Base-by-base conservation (phyloP, 2,113 vertebrate genomes). In the Halichoerus grypus region DNA sequence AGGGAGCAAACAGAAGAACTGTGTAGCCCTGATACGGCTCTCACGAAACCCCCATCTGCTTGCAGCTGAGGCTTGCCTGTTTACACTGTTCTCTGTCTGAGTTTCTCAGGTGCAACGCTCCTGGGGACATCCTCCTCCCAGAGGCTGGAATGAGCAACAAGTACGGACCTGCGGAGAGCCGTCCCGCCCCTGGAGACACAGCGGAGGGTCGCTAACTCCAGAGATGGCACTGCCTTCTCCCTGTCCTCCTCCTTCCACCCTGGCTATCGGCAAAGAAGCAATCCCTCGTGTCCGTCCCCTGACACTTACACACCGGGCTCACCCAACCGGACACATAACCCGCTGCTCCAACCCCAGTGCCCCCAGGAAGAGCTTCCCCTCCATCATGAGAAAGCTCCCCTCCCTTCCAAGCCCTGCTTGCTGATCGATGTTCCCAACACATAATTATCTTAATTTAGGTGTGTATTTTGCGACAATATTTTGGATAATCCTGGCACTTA, bases 381-480 rank as follows among this genome's bases (percentile, higher is more conserved):
- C 65, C 36, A 88, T 26, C 94, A n/a, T 1, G 46, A 13, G 55
- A 76, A 71, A 77, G 21, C 8, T 94, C 71, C 77, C 63, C 74
- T 98, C 79, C 65, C 90, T 82, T 19, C 80, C 13, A 86, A 91
- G 72, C 12, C 36, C 77, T 26, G 28, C 67, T 94, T 26, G 28
- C 67, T 94, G 91, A 95, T 87, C 80, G 36, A 79, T 19, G 22
- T 12, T 59, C 86, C 42, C 95, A 83, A 87, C 0, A 26, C 85
- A 53, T 82, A 83, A 49, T 49, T 95, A 97, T 95, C 91, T 97
- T 93, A 98, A 98, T 98, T 97, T 97, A 97, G 95, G 95, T 95
- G 79, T 80, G 87, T 83, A 80, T 57, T 69, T 33, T 69, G 92
- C 5, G 85, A 97, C 97, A 97, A 97, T 96, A 88, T 97, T 98